Base-by-base conservation (phyloP, 2,888 invertebrate species). In the Cosmopolites sordidus region DNA sequence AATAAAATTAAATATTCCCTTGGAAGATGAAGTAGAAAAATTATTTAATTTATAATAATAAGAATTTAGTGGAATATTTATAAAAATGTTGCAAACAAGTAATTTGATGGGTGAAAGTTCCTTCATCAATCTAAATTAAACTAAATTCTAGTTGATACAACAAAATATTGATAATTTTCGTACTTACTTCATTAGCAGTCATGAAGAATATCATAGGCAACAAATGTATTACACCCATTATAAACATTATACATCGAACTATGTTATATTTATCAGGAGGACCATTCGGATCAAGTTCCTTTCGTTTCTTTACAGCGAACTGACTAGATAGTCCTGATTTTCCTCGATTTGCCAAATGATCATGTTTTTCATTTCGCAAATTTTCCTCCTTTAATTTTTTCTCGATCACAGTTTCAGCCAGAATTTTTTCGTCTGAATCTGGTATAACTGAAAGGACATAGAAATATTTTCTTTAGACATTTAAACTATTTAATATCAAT, bases 161-260 rank as follows among this genome's bases (percentile, higher is more conserved):
- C n/a, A n/a, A n/a, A n/a, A n/a, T n/a, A n/a, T n/a, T n/a, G n/a
- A n/a, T n/a, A n/a, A n/a, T n/a, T n/a, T n/a, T n/a, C n/a, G n/a
- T 1, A 47, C 12, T 50, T 43, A 50, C 55, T 43, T 48, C 51
- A 27, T 51, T 51, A 1, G 55, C 55, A 16, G 55, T 51, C 15
- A 42, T 42, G n/a, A 55, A 51, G 40, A 55, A 55, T 11, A 41
- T 37, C 22, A 55, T 40, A 2, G 55, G 55, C 40, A 55, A 16
- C 43, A 55, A 30, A 9, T 55, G 55, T 6, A 51, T 46, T 2
- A 51, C 8, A 9, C 55, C 51, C 38, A 51, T 51, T 1, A 55
- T 17, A 2, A 40, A 22, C n/a, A 54, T 49, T 6, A 40, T 54
- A 18, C 38, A 39, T 14, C 44, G 22, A 30, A 54, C 48, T 44